phyloP scores from a whole-genome alignment of 2,113 vertebrate species.

The Regulus satrapa region DNA sequence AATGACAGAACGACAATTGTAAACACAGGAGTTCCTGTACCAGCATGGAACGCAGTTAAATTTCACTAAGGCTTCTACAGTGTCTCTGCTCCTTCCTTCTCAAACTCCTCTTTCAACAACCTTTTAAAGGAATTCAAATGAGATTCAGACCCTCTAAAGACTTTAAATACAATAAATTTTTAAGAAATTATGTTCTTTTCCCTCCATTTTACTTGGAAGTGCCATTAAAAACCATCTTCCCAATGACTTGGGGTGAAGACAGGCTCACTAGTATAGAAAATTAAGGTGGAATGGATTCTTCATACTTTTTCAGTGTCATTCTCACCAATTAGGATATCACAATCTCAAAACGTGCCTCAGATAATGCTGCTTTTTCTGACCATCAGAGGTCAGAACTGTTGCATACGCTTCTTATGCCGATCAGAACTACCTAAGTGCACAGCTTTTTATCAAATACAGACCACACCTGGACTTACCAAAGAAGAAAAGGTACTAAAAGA shows the following conservation, averaged over 20 bases:
- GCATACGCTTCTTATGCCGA: accelerated
- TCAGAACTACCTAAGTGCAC: neutral
- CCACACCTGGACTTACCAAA: neutral
- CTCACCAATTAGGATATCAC: neutral
- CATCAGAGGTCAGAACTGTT: conserved; percentile 38
- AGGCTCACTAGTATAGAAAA: neutral
- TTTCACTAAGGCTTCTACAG: neutral
- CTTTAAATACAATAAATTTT: accelerated
- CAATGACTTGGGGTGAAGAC: neutral
- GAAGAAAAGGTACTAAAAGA: neutral
- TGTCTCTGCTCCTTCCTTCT: neutral
- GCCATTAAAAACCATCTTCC: neutral
- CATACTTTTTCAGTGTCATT: neutral
- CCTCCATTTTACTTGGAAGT: neutral
- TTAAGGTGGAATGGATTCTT: neutral
- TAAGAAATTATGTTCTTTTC: neutral
- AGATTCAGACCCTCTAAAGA: neutral
- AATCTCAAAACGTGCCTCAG: neutral
- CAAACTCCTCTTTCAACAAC: neutral
- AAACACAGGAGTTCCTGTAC: neutral
- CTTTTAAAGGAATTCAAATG: neutral
- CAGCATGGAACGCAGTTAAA: neutral
- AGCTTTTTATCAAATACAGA: neutral
- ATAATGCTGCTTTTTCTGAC: neutral
- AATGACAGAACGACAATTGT: neutral